Evolutionary conservation across 1,140 invertebrate genomes (phyloP).

Genomic region (Brachionus paranguensis): DNA sequence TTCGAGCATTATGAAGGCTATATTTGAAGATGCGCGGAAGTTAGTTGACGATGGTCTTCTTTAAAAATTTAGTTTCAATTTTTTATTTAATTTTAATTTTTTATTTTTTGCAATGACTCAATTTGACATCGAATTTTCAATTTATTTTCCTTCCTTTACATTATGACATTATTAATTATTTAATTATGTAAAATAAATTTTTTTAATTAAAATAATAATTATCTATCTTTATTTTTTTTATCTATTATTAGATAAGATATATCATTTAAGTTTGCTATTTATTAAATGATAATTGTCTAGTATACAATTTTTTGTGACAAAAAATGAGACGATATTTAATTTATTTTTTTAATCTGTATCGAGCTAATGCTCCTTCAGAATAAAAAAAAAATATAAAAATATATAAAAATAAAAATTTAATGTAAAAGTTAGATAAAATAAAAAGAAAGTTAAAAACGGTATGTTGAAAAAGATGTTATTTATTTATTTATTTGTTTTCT

Average conservation of each 20-base stretch:
- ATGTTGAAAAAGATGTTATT: too few species aligned
- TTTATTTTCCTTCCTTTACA: background rate
- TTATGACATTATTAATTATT: background rate
- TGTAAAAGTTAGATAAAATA: too few species aligned
- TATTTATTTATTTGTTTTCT: too few species aligned
- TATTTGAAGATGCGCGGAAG: constrained; percentile 70
- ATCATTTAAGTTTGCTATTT: background rate
- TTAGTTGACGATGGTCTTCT: constrained; percentile 66
- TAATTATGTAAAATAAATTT: background rate
- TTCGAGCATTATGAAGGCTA: constrained; percentile 62
- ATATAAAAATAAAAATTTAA: too few species aligned
- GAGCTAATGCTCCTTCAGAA: too few species aligned
- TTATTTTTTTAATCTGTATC: too few species aligned
- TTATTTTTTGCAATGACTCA: background rate
- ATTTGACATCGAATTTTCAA: constrained; percentile 12
- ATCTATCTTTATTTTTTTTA: too few species aligned
- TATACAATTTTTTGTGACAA: background rate
- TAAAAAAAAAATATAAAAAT: too few species aligned
- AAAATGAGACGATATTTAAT: too few species aligned
- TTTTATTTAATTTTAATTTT: constrained; percentile 39
- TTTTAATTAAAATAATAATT: background rate
- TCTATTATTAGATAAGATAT: background rate
- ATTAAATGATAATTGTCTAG: background rate
- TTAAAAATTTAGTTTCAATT: constrained; percentile 36
- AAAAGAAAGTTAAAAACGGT: too few species aligned